Percentiles rank a stretch among this genome's conserved stretches.
Evolutionary conservation across 2,113 vertebrate genomes (phyloP).

Genomic region (Oceanites oceanicus): DNA sequence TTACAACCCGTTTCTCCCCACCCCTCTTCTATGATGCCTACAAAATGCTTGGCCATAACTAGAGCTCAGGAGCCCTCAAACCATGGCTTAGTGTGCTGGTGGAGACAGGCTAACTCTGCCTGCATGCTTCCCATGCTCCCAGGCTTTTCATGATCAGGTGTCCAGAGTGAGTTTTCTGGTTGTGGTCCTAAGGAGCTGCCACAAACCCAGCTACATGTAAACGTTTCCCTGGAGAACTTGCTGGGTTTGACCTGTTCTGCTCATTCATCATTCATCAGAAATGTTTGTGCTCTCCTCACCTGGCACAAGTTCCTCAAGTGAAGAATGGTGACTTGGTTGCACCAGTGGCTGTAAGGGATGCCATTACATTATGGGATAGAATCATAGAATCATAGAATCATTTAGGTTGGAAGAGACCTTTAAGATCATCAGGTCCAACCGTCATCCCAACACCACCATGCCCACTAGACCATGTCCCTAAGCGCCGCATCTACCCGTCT

Average conservation of each 20-base stretch:
- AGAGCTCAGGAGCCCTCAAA: not conserved
- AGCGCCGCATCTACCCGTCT: too few species aligned
- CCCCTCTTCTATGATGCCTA: not conserved
- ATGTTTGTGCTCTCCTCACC: not conserved
- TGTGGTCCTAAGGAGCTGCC: not conserved
- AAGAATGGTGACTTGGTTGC: not conserved
- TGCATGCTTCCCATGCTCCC: not conserved
- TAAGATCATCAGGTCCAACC: too few species aligned
- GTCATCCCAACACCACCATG: too few species aligned
- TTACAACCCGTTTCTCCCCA: not conserved
- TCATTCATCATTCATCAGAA: not conserved
- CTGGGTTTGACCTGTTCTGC: not conserved
- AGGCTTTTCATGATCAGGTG: not conserved
- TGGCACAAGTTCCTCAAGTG: not conserved
- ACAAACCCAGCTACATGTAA: not conserved
- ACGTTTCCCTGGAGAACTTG: not conserved
- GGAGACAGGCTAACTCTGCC: not conserved
- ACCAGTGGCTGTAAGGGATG: not conserved
- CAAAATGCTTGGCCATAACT: not conserved
- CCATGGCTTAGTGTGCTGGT: not conserved
- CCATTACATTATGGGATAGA: not conserved
- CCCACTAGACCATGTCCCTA: too few species aligned
- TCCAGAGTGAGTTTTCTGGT: not conserved
- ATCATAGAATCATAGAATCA: too few species aligned
- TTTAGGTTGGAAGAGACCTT: too few species aligned